Conservation (phyloP, 2,113 vertebrate genomes). For the Sula dactylatra region DNA sequence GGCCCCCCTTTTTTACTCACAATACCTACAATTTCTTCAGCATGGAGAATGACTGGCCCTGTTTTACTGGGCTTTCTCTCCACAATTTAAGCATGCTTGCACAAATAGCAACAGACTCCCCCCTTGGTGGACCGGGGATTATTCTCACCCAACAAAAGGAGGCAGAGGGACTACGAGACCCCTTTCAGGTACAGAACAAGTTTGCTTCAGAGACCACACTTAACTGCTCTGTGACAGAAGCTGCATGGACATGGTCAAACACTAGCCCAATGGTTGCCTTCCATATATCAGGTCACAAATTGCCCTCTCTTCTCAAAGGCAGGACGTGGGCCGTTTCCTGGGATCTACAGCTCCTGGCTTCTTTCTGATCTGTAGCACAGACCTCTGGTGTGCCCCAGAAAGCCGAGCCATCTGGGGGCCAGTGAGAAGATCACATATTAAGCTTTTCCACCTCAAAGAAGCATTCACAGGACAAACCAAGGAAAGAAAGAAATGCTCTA, state of each 20-base stretch:
- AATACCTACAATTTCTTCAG: not conserved
- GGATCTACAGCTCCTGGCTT: not conserved
- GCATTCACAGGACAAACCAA: not conserved
- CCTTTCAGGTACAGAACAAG: not conserved
- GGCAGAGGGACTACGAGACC: not conserved
- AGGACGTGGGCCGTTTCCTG: not conserved
- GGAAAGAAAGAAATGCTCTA: not conserved
- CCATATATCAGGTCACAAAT: not conserved
- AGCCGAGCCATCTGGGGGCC: not conserved
- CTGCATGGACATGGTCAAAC: not conserved
- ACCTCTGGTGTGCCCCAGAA: not conserved
- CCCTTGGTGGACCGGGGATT: not conserved
- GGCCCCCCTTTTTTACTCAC: not conserved
- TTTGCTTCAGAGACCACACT: not conserved
- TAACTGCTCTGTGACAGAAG: not conserved
- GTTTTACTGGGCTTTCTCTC: not conserved
- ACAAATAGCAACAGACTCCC: not conserved
- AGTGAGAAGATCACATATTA: not conserved
- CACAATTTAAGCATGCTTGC: not conserved
- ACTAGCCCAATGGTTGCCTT: not conserved
- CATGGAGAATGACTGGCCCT: not conserved
- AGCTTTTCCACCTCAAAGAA: not conserved
- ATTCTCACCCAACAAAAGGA: not conserved
- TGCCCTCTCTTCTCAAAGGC: not conserved
- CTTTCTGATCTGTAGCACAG: not conserved